Conservation (phyloP, 1,140 invertebrate species). For the Luehdorfia chinensis region DNA sequence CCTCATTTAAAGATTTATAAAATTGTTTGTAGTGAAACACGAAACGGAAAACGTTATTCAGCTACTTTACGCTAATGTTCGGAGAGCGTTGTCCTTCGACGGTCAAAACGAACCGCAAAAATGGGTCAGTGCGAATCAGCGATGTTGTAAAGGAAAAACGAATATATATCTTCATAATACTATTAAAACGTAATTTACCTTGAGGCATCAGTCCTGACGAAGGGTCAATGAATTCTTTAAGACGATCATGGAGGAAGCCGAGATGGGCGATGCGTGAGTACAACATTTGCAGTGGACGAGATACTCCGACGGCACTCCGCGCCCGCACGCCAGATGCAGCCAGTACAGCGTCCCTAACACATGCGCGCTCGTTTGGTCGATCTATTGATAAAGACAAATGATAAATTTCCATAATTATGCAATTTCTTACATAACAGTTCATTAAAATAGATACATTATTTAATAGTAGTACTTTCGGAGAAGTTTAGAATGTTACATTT, state of each 20-base stretch:
- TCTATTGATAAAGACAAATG: slow-evolving; percentile 26
- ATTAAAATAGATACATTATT: too few species aligned
- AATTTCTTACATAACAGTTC: too few species aligned
- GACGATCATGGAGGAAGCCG: slow-evolving; percentile 81
- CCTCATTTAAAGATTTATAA: too few species aligned
- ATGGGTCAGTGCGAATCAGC: too few species aligned
- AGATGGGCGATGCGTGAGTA: slow-evolving; percentile 88
- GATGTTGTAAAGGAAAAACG: too few species aligned
- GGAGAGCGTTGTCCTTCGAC: too few species aligned
- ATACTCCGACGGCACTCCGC: slow-evolving; percentile 28
- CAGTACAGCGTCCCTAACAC: slow-evolving; percentile 59
- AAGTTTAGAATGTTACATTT: too few species aligned
- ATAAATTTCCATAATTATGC: background rate
- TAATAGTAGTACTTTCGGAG: too few species aligned
- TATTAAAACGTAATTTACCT: slow-evolving; percentile 51
- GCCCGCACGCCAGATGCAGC: slow-evolving; percentile 60
- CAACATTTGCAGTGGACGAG: slow-evolving; percentile 75
- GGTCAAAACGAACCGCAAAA: too few species aligned
- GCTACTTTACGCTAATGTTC: too few species aligned
- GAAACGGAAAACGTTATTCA: too few species aligned
- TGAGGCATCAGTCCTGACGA: slow-evolving; percentile 78
- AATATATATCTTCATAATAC: slow-evolving; percentile 1
- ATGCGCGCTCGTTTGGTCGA: slow-evolving; percentile 39
- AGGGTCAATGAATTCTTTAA: slow-evolving; percentile 80
- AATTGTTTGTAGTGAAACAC: too few species aligned